Evolutionary conservation across 2,113 vertebrate species (phyloP).

Genomic region (Gavialis gangeticus): DNA sequence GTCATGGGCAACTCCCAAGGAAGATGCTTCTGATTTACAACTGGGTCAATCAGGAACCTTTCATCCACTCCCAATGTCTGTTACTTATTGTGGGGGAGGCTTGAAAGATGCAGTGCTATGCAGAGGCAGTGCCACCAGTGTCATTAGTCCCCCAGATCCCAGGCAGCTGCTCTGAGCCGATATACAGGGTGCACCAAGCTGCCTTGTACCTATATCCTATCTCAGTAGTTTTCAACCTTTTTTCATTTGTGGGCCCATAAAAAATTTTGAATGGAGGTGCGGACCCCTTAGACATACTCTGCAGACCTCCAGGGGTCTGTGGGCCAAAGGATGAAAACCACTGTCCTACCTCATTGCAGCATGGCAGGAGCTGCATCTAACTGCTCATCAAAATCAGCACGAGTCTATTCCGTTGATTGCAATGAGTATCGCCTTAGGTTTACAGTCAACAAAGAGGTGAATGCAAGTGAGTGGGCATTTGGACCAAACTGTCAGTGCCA

Average conservation of each 20-base stretch:
- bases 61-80: background rate
- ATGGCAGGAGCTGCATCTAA: background rate
- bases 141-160: background rate
- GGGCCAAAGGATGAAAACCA: no score
- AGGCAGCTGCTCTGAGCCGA: background rate
- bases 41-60: background rate
- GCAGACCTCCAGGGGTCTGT: no score
- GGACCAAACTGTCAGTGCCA: background rate
- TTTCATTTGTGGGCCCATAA: no score
- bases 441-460: background rate
- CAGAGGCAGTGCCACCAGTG: background rate
- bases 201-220: background rate
- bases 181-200: background rate
- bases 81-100: background rate
- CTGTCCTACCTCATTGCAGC: background rate
- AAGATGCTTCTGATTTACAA: background rate
- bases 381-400: background rate
- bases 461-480: background rate
- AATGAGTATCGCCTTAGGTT: background rate
- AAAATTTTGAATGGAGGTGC: no score
- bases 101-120: background rate
- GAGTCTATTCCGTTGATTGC: background rate
- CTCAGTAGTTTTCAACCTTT: background rate
- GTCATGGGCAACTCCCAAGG: background rate
- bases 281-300: no score